A percentile compares a stretch with the other conserved stretches of the same genome.
Evolutionary conservation across 1,140 invertebrate genomes (phyloP).

Genomic region (Linepithema humile): DNA sequence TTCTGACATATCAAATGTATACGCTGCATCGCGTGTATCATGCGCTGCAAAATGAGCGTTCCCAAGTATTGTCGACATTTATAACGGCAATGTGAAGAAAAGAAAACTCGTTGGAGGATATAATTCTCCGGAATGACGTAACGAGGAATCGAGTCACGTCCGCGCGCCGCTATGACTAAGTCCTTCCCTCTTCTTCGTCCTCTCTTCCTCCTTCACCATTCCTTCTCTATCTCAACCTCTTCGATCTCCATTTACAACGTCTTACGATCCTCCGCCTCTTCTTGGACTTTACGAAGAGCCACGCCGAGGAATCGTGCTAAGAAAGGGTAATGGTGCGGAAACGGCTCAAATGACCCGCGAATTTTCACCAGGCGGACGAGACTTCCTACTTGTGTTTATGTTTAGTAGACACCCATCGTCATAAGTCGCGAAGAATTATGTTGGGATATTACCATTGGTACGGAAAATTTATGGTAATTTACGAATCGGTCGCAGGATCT

Average conservation of each 20-base stretch:
- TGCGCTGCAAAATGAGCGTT: slow-evolving; percentile 20
- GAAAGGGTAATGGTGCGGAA: slow-evolving; percentile 84
- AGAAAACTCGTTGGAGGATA: slow-evolving; percentile 60
- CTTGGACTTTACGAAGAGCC: slow-evolving; percentile 25
- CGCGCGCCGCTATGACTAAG: slow-evolving; percentile 4
- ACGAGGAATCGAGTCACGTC: slow-evolving; percentile 69
- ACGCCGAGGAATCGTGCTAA: slow-evolving; percentile 69
- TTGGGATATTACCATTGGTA: slow-evolving; percentile 72
- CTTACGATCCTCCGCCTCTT: slow-evolving; percentile 22
- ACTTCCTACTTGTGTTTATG: slow-evolving; percentile 78
- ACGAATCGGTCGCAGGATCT: background rate
- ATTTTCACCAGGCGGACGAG: slow-evolving; percentile 76
- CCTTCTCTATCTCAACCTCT: slow-evolving; percentile 57
- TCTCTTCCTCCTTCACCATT: slow-evolving; percentile 9
- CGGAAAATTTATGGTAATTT: slow-evolving; percentile 78
- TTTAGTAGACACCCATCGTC: slow-evolving; percentile 78
- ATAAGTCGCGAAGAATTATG: slow-evolving; percentile 76
- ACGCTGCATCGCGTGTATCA: background rate
- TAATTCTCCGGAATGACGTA: slow-evolving; percentile 66
- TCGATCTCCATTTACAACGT: slow-evolving; percentile 44
- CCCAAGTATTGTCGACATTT: slow-evolving; percentile 44
- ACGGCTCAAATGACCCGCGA: slow-evolving; percentile 84
- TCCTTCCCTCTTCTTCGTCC: background rate
- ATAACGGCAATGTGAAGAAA: slow-evolving; percentile 24
- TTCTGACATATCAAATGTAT: background rate